A percentile compares a stretch with the other conserved stretches of the same genome.
phyloP scores from a whole-genome alignment of 2,113 vertebrate genomes.

The Mystacornis crossleyi region DNA sequence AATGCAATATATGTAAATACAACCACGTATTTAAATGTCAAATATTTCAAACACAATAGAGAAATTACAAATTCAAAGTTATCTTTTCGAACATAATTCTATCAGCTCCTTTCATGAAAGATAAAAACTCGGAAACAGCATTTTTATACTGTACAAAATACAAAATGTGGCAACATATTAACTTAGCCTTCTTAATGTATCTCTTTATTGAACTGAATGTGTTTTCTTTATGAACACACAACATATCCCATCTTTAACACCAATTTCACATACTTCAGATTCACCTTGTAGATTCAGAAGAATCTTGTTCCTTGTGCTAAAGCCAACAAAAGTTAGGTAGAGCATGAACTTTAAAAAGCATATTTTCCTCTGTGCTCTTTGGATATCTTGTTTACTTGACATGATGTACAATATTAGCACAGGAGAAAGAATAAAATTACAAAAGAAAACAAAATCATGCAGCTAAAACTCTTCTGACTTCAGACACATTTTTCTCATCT shows the following conservation, averaged over 20 bases:
- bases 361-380: background rate
- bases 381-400: background rate
- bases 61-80: conserved; percentile 45
- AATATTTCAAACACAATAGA: conserved; percentile 49
- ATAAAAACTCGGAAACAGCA: background rate
- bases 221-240: background rate
- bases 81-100: conserved; percentile 25
- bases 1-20: conserved; percentile 72
- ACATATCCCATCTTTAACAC: background rate
- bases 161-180: background rate
- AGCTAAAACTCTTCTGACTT: conserved; percentile 21
- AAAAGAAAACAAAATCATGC: conserved; percentile 16
- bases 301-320: background rate
- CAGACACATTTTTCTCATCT: conserved; percentile 47
- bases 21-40: conserved; percentile 44
- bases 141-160: background rate
- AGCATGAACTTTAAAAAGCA: background rate
- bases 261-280: background rate
- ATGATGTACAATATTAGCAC: background rate
- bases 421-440: background rate
- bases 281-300: background rate
- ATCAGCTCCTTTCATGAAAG: background rate
- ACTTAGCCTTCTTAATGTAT: background rate
- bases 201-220: background rate
- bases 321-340: background rate